These are phyloP conservation scores for Cardiocondyla obscurior DNA, from an alignment of 1,140 invertebrate species.

Conservation along the genomic window DNA sequence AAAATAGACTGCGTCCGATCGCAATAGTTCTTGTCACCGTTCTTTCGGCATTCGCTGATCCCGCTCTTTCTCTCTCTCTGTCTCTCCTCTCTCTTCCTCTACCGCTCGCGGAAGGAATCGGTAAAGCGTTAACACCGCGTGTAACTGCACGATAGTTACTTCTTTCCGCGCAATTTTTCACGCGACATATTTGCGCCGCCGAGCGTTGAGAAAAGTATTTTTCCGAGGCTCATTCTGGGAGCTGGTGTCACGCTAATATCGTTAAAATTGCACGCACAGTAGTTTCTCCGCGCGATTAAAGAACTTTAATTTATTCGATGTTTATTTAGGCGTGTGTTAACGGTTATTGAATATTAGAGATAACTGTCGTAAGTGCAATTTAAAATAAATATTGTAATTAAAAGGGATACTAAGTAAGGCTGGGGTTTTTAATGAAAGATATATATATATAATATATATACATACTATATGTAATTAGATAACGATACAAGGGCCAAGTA, in stretches of 20 bases:
- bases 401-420: neutral
- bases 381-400: neutral
- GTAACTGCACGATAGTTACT: neutral
- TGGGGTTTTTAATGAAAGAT: neutral
- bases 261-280: constrained; percentile 4
- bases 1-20: constrained; percentile 50
- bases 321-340: neutral
- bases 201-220: neutral
- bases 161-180: constrained; percentile 8
- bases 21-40: constrained; percentile 17
- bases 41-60: constrained; percentile 32
- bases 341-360: neutral
- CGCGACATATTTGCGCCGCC: neutral
- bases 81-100: neutral
- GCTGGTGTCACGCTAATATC: neutral
- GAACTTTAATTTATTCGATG: neutral
- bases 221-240: neutral
- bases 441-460: neutral
- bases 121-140: constrained; percentile 3
- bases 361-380: neutral
- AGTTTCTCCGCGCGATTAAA: constrained; percentile 1
- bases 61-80: neutral
- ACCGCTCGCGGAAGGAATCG: constrained; percentile 1
- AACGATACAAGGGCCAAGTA: neutral
- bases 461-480: neutral